Evolutionary conservation across 2,888 invertebrate species (phyloP).

Genomic region (Cataglyphis albicans): DNA sequence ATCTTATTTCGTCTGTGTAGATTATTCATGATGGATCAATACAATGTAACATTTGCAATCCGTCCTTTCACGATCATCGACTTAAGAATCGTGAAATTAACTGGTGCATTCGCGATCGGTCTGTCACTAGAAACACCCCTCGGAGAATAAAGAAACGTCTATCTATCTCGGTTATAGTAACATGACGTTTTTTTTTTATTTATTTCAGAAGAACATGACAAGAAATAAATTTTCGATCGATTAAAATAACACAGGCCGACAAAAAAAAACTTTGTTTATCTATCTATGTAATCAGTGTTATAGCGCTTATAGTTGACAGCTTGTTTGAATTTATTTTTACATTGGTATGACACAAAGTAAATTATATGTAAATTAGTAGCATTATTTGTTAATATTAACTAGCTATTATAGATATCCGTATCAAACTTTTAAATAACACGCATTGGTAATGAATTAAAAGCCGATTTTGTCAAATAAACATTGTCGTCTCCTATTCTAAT

Average conservation of each 20-base stretch:
- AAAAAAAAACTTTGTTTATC: too few relatives aligned
- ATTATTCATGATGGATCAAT: conserved; percentile 57
- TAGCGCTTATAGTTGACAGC: neutral
- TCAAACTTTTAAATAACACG: neutral
- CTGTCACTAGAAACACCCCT: neutral
- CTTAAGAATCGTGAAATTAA: conserved; percentile 2
- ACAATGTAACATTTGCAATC: conserved; percentile 22
- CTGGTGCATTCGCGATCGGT: neutral
- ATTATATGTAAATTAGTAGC: neutral
- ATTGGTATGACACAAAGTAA: neutral
- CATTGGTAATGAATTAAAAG: neutral
- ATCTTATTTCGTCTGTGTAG: conserved; percentile 20
- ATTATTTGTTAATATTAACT: neutral
- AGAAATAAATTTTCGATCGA: neutral
- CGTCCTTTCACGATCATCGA: neutral
- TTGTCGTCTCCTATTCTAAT: neutral
- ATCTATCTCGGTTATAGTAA: neutral
- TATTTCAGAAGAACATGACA: too few relatives aligned
- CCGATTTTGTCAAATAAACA: neutral
- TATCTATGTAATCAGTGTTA: neutral
- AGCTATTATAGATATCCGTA: neutral
- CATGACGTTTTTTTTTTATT: neutral
- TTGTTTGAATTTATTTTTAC: neutral
- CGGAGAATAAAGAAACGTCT: neutral
- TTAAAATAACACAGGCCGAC: neutral